Evolutionary conservation across 2,797 vertebrate species (phyloP).

Genomic region (Champsocephalus esox): DNA sequence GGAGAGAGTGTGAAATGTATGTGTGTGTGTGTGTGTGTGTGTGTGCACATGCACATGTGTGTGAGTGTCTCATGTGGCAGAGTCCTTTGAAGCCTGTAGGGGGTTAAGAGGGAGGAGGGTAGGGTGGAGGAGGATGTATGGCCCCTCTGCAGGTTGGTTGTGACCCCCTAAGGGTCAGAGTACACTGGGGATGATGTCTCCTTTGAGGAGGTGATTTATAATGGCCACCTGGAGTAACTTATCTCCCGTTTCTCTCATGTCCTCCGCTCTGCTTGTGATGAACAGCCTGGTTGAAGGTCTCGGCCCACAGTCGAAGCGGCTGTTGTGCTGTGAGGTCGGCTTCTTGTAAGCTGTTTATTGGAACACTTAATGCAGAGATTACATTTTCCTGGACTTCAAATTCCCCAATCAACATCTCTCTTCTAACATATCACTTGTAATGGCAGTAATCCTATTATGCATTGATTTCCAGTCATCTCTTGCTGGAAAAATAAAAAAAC

Average conservation of each 20-base stretch:
- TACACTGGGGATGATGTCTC: constrained; percentile 70
- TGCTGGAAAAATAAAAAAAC: constrained; percentile 27
- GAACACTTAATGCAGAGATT: constrained; percentile 9
- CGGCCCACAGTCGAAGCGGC: constrained; percentile 43
- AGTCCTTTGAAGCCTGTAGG: constrained; percentile 79
- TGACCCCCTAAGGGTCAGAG: constrained; percentile 73
- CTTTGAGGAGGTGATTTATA: constrained; percentile 80
- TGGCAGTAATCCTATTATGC: constrained; percentile 30
- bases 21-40: constrained; percentile 44
- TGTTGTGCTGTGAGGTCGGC: constrained; percentile 25
- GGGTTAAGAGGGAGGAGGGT: constrained; percentile 66
- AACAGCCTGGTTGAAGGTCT: constrained; percentile 42
- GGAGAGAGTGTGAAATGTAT: constrained; percentile 55
- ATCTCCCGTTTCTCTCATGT: constrained; percentile 54
- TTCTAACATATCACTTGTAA: constrained; percentile 22
- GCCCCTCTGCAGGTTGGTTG: constrained; percentile 66
- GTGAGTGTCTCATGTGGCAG: constrained; percentile 52
- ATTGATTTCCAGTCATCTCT: constrained; percentile 50
- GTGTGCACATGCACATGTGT: constrained; percentile 36
- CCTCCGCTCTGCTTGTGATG: constrained; percentile 25
- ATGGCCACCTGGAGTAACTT: constrained; percentile 81
- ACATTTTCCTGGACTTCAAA: constrained; percentile 32
- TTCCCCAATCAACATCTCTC: background rate
- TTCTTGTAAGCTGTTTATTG: constrained; percentile 42
- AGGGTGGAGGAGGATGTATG: constrained; percentile 73